Conservation (phyloP, 2,888 invertebrate species). For the Plagodis pulveraria region DNA sequence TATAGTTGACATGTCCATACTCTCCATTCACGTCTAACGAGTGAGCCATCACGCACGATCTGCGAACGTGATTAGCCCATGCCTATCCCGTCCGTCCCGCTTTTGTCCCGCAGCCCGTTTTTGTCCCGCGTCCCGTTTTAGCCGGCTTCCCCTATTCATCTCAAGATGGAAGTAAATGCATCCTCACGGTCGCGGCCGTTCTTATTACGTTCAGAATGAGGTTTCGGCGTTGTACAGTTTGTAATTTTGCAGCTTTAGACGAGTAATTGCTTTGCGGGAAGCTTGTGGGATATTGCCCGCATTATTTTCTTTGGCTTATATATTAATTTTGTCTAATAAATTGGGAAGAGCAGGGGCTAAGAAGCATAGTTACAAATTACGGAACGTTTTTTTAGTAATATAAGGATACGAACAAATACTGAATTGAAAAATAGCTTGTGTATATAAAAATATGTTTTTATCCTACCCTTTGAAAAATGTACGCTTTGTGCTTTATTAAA, state of each 20-base stretch:
- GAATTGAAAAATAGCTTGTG: too few species aligned
- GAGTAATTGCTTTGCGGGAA: constrained; percentile 19
- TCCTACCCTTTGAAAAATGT: too few species aligned
- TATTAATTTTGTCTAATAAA: too few species aligned
- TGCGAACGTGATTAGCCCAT: constrained; percentile 13
- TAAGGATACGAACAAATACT: too few species aligned
- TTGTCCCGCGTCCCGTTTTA: constrained; percentile 15
- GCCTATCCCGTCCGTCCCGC: constrained; percentile 13
- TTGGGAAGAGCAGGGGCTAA: too few species aligned
- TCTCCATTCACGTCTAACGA: constrained; percentile 9
- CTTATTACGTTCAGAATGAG: constrained; percentile 36
- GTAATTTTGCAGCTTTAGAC: constrained; percentile 17
- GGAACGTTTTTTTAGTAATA: too few species aligned
- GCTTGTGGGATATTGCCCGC: neutral
- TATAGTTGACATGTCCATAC: neutral
- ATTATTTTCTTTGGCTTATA: too few species aligned
- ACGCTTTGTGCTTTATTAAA: too few species aligned
- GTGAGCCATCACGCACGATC: constrained; percentile 10
- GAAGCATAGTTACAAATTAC: too few species aligned
- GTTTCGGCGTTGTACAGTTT: constrained; percentile 22
- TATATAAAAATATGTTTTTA: too few species aligned
- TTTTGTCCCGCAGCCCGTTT: constrained; percentile 9
- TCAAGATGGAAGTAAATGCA: constrained; percentile 21
- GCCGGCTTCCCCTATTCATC: constrained; percentile 16
- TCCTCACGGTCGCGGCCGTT: constrained; percentile 24